A percentile compares a stretch with the other conserved stretches of the same genome.
These are phyloP conservation scores for Teleogryllus occipitalis DNA, from an alignment of 1,140 invertebrate genomes.

Conservation along the genomic window DNA sequence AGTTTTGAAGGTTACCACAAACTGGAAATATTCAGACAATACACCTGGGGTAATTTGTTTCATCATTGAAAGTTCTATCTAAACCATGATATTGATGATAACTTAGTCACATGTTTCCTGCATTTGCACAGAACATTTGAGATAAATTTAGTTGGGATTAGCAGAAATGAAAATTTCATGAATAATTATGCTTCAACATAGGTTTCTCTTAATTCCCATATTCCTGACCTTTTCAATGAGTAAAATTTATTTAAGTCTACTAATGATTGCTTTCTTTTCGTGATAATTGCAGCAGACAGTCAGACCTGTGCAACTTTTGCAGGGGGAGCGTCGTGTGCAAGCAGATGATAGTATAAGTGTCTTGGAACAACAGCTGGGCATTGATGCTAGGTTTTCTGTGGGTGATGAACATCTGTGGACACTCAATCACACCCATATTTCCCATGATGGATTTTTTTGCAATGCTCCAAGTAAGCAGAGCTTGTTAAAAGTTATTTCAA, in stretches of 20 bases:
- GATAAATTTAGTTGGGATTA: too few relatives aligned
- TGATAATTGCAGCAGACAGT: background rate
- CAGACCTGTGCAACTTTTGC: background rate
- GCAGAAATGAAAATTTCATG: too few relatives aligned
- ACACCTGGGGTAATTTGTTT: background rate
- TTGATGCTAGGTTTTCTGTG: background rate
- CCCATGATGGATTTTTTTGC: slow-evolving; percentile 56
- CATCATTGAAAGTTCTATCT: too few relatives aligned
- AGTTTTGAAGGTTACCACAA: background rate
- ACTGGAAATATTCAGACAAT: background rate
- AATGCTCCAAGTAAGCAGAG: slow-evolving; percentile 45
- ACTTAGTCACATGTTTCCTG: too few relatives aligned
- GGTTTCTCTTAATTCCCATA: too few relatives aligned
- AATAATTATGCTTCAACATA: too few relatives aligned
- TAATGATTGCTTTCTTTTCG: too few relatives aligned
- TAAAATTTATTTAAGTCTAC: too few relatives aligned
- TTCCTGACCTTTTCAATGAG: too few relatives aligned
- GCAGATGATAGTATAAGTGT: background rate
- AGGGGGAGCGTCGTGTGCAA: background rate
- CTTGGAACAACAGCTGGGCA: background rate
- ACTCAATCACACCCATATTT: slow-evolving; percentile 40
- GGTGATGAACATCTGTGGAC: slow-evolving; percentile 23
- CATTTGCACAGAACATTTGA: too few relatives aligned
- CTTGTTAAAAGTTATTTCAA: background rate
- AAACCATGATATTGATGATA: too few relatives aligned